A percentile compares a stretch with the other conserved stretches of the same genome.
phyloP scores from a whole-genome alignment of 37 sponge, comb jelly and placozoan genomes.

The Diacarnus erythraeanus region DNA sequence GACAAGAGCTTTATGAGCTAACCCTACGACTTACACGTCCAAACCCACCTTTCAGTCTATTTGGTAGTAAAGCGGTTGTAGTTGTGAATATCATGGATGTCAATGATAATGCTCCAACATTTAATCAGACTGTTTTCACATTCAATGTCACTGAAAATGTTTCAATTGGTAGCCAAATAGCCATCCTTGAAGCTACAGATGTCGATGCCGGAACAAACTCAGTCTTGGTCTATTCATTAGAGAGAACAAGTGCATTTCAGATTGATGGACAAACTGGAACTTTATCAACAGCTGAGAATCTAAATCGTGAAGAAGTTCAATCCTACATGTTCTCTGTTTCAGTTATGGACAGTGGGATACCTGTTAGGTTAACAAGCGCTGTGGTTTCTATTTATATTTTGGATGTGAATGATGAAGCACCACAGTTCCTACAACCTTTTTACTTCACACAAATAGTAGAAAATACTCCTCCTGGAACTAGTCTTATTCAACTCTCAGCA shows the following conservation, averaged over 20 bases:
- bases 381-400: constrained; percentile 30
- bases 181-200: constrained; percentile 31
- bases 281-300: background rate
- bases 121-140: constrained; percentile 7
- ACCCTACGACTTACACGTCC: constrained; percentile 9
- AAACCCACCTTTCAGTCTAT: constrained; percentile 34
- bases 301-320: constrained; percentile 9
- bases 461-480: constrained; percentile 17
- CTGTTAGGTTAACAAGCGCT: constrained; percentile 17
- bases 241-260: background rate
- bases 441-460: constrained; percentile 23
- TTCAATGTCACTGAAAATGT: constrained; percentile 19
- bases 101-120: constrained; percentile 73
- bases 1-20: constrained; percentile 17
- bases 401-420: constrained; percentile 48
- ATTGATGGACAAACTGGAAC: constrained; percentile 1
- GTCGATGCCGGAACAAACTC: constrained; percentile 32
- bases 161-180: constrained; percentile 7
- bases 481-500: constrained; percentile 21
- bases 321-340: constrained; percentile 22
- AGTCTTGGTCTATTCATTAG: constrained; percentile 21
- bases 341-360: constrained; percentile 27
- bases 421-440: constrained; percentile 28
- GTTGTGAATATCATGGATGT: constrained; percentile 50
- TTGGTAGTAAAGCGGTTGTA: constrained; percentile 15